phyloP scores from a whole-genome alignment of 1,140 invertebrate genomes.

The Caenorhabditis remanei region DNA sequence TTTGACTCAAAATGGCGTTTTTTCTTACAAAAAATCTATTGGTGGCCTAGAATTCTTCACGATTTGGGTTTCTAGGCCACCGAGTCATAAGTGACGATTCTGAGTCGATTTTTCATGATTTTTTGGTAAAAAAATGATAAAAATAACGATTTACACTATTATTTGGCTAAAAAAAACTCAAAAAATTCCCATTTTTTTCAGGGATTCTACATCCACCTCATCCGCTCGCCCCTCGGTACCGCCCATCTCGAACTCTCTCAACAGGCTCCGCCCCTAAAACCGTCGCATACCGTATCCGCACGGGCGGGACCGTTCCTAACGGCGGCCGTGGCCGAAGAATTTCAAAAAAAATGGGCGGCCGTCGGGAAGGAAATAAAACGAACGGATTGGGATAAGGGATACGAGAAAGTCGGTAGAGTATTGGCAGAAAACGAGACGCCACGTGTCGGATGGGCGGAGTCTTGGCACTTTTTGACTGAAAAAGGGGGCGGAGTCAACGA shows the following conservation, averaged over 20 bases:
- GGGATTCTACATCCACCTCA: conserved; percentile 6
- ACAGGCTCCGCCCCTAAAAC: background rate
- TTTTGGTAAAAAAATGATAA: too few relatives aligned
- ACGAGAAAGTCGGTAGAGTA: background rate
- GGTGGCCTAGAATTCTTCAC: too few relatives aligned
- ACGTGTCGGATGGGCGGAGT: background rate
- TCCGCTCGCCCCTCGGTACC: background rate
- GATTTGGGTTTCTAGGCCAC: too few relatives aligned
- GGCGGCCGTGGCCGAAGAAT: background rate
- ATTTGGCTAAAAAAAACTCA: too few relatives aligned
- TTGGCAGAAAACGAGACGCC: background rate
- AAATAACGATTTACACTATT: too few relatives aligned
- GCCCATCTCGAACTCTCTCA: background rate
- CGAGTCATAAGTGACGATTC: too few relatives aligned
- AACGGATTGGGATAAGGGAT: conserved; percentile 37
- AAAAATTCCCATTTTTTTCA: background rate
- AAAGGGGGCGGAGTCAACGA: background rate
- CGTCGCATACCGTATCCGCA: background rate
- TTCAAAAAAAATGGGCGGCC: background rate
- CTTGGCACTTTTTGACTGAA: background rate
- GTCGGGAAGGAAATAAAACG: background rate
- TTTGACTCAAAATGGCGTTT: too few relatives aligned
- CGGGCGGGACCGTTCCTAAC: background rate
- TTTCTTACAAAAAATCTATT: too few relatives aligned
- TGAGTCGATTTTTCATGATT: too few relatives aligned